Evolutionary conservation across 2,888 invertebrate species (phyloP), one percentile per base, ranked within the genome.

Genomic region (Anthrax anthrax): DNA sequence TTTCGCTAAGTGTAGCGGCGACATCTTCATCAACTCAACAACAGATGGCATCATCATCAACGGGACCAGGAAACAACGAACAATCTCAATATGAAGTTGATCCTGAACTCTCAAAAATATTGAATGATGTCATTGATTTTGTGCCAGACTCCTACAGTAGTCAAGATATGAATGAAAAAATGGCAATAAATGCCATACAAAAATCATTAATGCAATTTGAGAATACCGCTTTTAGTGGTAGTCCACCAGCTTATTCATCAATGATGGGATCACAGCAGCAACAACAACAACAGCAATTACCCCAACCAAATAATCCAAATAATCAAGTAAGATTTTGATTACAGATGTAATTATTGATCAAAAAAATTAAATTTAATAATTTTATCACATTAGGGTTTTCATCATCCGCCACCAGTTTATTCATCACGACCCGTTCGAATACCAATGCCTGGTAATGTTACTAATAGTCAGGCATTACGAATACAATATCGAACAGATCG

Each of bases 131-230:
- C 50, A 84, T 88, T 60, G 87, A 88, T 53, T 78, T 81, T 60
- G 81, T 81, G 64, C 79, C 83, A 49, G 84, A 84, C 41, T 34
- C 43, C 14, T 50, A 47, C 44, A 61, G 61, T 45, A 59, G 60
- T 32, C 60, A 61, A 49, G 60, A 61, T 48, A 57, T 59, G 39
- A 78, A 78, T 59, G 85, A 85, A 61, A 82, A 82, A 62, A 78
- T 81, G 68, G 86, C 85, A 51, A 94, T 94, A 52, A 86, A 82
- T 61, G 88, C 84, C 41, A 95, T 95, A 60, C 86, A 89, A 60
- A 84, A 87, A 64, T 86, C 85, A 57, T 72, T 95, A 59, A 94
- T 94, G 91, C 83, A 81, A 58, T 84, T 78, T 60, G 88, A 88
- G 66, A 76, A 77, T 49, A 75, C 72, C 9, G 42, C 56, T 4